A percentile compares a stretch with the other conserved stretches of the same genome.
These are phyloP conservation scores for Dioctria rufipes DNA, from an alignment of 2,888 invertebrate genomes.

Conservation along the genomic window DNA sequence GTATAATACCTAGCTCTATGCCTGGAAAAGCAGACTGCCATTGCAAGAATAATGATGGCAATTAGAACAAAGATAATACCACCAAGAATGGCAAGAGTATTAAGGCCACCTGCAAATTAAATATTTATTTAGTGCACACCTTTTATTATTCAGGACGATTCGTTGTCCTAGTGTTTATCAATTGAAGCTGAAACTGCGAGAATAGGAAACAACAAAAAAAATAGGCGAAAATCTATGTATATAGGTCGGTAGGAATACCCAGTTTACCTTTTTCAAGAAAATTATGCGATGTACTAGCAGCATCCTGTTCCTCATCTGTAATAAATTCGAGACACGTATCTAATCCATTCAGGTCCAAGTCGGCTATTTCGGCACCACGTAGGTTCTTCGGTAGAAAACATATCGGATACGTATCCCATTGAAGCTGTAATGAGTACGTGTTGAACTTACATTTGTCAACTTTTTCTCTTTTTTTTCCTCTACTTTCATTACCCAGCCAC, in stretches of 20 bases:
- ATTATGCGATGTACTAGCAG: constrained; percentile 72
- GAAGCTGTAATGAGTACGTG: constrained; percentile 65
- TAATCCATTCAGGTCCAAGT: constrained; percentile 68
- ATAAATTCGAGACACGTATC: constrained; percentile 70
- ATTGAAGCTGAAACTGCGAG: background rate
- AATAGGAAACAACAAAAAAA: background rate
- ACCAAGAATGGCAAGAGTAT: constrained; percentile 70
- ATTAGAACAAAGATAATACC: constrained; percentile 70
- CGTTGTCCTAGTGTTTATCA: constrained; percentile 23
- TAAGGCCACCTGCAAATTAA: constrained; percentile 72
- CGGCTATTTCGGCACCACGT: constrained; percentile 70
- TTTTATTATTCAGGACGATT: constrained; percentile 42
- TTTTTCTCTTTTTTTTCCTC: background rate
- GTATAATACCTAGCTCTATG: constrained; percentile 85
- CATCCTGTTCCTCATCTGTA: constrained; percentile 73
- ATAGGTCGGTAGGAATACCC: background rate
- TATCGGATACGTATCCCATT: constrained; percentile 71
- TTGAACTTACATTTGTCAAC: constrained; percentile 43
- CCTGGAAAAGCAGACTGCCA: constrained; percentile 76
- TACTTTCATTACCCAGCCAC: background rate
- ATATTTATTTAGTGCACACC: constrained; percentile 45
- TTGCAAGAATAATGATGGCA: constrained; percentile 68
- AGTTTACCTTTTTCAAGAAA: constrained; percentile 73
- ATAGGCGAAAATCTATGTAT: background rate
- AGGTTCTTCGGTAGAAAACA: constrained; percentile 70